Evolutionary conservation across 2,113 vertebrate genomes (phyloP), one percentile per base, ranked within the genome.

Genomic region (Percopsis transmontana): DNA sequence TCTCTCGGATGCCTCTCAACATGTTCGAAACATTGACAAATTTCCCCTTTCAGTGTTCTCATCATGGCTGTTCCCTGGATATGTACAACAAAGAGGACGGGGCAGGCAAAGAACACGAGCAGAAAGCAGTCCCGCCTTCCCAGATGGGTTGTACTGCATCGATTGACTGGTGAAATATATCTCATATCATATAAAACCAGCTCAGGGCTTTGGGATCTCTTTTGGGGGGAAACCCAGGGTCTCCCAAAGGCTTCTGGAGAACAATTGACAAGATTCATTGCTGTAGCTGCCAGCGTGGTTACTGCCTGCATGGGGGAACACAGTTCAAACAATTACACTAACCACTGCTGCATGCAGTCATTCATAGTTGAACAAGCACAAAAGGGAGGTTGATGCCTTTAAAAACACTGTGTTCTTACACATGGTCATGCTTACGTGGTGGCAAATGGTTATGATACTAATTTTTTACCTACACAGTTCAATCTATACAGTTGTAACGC

Each of bases 121-220:
- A 83, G 73, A 80, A 76, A 60, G 60, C 69, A 41, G 62, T 19
- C 77, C 58, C 24, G 2, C 51, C 40, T 73, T 85, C 88, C 86
- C 88, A 83, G 41, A 82, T 77, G 86, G 82, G 74, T 65, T 85
- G 86, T 87, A 82, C 77, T 63, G 78, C 88, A 91, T 90, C 81
- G 75, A 91, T 90, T 85, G 82, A 82, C 84, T 88, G 74, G 73
- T 86, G 85, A 90, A 91, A 90, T 91, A 83, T 83, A 84, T 87
- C 80, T 87, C 72, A 69, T 81, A 85, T 86, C 84, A 77, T 81
- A 86, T 76, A 85, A 89, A 84, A 81, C 70, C 56, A 74, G 70
- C 81, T 86, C 76, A 66, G 70, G 75, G 79, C 74, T 72, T 48
- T 73, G 76, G 84, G 68, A 68, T 67, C 71, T 83, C 84, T 82